These are phyloP conservation scores for Trididemnum miniatum DNA, from an alignment of 23 tunicate genomes.

Conservation along the genomic window DNA sequence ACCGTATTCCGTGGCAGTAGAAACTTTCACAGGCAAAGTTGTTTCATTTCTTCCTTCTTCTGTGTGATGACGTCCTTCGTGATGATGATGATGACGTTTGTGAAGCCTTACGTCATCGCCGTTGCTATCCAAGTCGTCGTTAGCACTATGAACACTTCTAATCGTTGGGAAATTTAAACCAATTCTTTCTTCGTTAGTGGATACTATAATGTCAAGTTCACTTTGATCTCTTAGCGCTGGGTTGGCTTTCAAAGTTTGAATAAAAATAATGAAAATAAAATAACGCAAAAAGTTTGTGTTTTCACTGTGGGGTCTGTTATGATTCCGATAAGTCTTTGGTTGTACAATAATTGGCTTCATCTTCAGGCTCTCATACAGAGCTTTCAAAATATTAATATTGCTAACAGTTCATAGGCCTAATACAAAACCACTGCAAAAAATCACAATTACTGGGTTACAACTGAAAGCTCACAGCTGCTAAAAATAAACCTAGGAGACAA, in stretches of 20 bases:
- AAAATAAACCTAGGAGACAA: too few species aligned
- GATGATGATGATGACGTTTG: slow-evolving; percentile 26
- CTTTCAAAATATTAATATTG: too few species aligned
- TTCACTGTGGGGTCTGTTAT: too few species aligned
- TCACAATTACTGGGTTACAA: too few species aligned
- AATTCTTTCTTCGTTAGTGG: background rate
- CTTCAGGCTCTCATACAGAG: too few species aligned
- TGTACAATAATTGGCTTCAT: too few species aligned
- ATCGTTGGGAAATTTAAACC: background rate
- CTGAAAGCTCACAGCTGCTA: too few species aligned
- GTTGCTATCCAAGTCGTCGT: slow-evolving; percentile 7
- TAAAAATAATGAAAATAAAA: too few species aligned
- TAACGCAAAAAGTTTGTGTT: too few species aligned
- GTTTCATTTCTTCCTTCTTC: background rate
- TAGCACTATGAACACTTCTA: background rate
- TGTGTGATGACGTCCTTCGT: background rate
- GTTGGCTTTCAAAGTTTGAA: background rate
- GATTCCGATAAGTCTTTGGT: too few species aligned
- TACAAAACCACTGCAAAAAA: too few species aligned
- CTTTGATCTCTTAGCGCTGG: background rate
- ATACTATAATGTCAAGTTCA: background rate
- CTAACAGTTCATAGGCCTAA: too few species aligned
- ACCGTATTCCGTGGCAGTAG: background rate
- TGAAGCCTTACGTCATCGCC: slow-evolving; percentile 11
- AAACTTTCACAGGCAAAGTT: background rate